Percentiles rank a stretch among this genome's conserved stretches.
Conservation (phyloP, 1,140 invertebrate genomes). For the Seison nebaliae region DNA sequence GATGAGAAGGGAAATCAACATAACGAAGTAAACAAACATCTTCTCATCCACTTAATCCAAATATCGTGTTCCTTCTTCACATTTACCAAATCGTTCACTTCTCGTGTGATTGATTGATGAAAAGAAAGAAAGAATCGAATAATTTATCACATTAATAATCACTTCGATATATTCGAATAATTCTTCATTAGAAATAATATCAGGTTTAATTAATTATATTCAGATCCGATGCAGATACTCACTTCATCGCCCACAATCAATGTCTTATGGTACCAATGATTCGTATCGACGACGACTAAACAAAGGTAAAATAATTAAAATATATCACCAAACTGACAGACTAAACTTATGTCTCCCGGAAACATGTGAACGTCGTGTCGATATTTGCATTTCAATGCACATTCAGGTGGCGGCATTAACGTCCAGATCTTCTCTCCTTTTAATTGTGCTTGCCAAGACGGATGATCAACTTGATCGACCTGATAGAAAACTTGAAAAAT, state of each 20-base stretch:
- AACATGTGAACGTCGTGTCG: conserved; percentile 42
- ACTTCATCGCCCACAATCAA: conserved; percentile 47
- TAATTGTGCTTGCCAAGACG: conserved; percentile 79
- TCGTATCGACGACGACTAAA: conserved; percentile 53
- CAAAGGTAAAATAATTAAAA: too few relatives aligned
- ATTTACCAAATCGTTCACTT: too few relatives aligned
- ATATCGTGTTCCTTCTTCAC: too few relatives aligned
- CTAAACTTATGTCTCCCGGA: conserved; percentile 52
- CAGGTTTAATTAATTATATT: conserved; percentile 58
- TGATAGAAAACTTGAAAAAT: conserved; percentile 23
- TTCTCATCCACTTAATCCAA: too few relatives aligned
- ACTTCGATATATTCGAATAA: too few relatives aligned
- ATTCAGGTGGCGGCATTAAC: conserved; percentile 60
- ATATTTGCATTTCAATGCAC: conserved; percentile 42
- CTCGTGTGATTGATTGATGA: too few relatives aligned
- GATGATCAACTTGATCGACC: conserved; percentile 62
- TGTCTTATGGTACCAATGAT: conserved; percentile 76
- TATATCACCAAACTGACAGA: too few relatives aligned
- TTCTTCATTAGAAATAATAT: too few relatives aligned
- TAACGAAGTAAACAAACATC: too few relatives aligned
- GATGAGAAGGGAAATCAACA: too few relatives aligned
- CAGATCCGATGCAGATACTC: conserved; percentile 75
- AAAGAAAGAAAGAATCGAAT: too few relatives aligned
- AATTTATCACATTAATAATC: too few relatives aligned
- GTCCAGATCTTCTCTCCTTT: conserved; percentile 55